Conservation (phyloP, 2,888 invertebrate species). For the Yponomeuta evonymella region DNA sequence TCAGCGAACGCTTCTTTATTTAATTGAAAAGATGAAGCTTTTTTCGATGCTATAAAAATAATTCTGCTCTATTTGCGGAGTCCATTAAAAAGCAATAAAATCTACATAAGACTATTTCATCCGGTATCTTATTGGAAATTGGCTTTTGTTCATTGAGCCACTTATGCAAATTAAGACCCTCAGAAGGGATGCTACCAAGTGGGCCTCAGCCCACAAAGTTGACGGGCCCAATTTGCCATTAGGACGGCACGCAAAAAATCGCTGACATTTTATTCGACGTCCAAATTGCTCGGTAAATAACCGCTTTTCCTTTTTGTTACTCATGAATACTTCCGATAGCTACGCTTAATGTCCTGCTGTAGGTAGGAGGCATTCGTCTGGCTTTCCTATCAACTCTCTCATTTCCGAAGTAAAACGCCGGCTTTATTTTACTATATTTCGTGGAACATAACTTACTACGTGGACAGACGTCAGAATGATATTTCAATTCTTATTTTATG, state of each 20-base stretch:
- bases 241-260: slow-evolving; percentile 23
- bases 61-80: background rate
- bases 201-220: slow-evolving; percentile 20
- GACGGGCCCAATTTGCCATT: slow-evolving; percentile 17
- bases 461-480: no score
- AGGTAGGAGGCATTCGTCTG: background rate
- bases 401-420: background rate
- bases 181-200: slow-evolving; percentile 20
- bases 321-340: slow-evolving; percentile 12
- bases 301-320: slow-evolving; percentile 11
- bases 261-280: slow-evolving; percentile 27
- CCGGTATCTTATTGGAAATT: slow-evolving; percentile 27
- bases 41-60: background rate
- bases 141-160: slow-evolving; percentile 25
- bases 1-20: background rate
- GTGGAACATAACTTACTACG: no score
- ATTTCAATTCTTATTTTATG: no score
- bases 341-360: background rate
- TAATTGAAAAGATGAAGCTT: background rate
- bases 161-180: slow-evolving; percentile 28
- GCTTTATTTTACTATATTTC: background rate
- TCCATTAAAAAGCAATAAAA: background rate
- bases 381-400: background rate
- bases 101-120: slow-evolving; percentile 31
- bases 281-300: slow-evolving; percentile 22